Conservation (phyloP, 1,140 invertebrate genomes). For the Sitobion miscanthi region DNA sequence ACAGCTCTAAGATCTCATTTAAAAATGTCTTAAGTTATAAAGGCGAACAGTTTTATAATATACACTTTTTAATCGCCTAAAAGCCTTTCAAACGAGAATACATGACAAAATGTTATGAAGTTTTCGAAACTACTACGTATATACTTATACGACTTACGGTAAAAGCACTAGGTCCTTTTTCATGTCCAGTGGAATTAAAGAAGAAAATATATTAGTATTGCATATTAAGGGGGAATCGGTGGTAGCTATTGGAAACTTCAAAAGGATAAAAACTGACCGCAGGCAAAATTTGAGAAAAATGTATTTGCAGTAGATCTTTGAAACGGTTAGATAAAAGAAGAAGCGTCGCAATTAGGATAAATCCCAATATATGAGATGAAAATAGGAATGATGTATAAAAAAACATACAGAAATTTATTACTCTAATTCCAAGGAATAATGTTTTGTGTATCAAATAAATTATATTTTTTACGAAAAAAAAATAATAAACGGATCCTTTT, state of each 20-base stretch:
- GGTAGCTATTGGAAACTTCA: slow-evolving; percentile 25
- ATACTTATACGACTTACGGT: not conserved
- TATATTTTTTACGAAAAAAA: not conserved
- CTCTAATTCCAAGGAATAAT: not conserved
- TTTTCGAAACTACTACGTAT: not conserved
- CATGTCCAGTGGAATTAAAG: not conserved
- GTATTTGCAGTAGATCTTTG: slow-evolving; percentile 10
- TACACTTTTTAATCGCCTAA: slow-evolving; percentile 41
- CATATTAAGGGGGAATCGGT: not conserved
- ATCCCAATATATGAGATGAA: not conserved
- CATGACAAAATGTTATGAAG: not conserved
- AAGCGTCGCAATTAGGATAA: not conserved
- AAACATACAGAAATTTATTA: slow-evolving; percentile 1
- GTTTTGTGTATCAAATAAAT: not conserved
- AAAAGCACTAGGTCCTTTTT: slow-evolving; percentile 19
- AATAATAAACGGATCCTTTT: not conserved
- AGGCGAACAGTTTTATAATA: not conserved
- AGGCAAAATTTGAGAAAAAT: not conserved
- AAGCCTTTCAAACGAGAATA: slow-evolving; percentile 10
- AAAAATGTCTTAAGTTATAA: not conserved
- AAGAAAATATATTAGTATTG: slow-evolving; percentile 14
- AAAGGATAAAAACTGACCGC: not conserved
- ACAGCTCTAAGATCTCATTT: not conserved
- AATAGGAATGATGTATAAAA: not conserved
- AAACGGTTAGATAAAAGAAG: not conserved